Evolutionary conservation across 2,888 invertebrate species (phyloP), one percentile per base, ranked within the genome.

Genomic region (Stenchaetothrips biformis): DNA sequence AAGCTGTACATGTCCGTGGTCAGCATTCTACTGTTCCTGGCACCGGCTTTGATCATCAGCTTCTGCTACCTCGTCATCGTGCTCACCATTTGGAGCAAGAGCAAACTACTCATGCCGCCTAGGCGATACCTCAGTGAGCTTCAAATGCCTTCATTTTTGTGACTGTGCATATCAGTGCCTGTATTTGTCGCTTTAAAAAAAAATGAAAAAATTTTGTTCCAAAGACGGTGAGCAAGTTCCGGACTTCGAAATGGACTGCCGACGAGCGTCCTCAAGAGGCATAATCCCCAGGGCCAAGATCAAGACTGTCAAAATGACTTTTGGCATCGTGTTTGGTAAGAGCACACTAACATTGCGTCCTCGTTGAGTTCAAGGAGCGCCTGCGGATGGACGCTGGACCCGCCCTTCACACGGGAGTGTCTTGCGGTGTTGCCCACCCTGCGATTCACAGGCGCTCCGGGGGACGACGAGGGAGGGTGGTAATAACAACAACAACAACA

Each of bases 221-320:
- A 48, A 16, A 37, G 81, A 83, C 59, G 82, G 81, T 59, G 80
- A 82, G 4, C 37, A 37, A 37, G 81, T 81, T 48, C 67, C 80
- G 37, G 82, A 83, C 78, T 81, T 82, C 67, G 82, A 83, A 48
- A 80, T 81, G 59, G 89, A 89, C 83, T 91, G 92, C 47, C 89
- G 94, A 67, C 89, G 95, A 78, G 95, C 95, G 0, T 96, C 96
- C 85, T 96, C 96, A 59, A 89, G 97, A 79, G 97, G 97, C 67
- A 92, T 97, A 81, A 97, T 97, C 85, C 97, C 97, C 0, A 91
- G 95, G 82, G 97, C 97, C 67, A 97, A 97, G 89, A 95, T 97
- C 84, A 97, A 97, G 89, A 97, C 97, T n/a, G 95, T 97, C 82
- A 97, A 97, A 88, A 97, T 97, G 96, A 97, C 97, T 0, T 94